Conservation (phyloP, 2,888 invertebrate genomes). For the Cyclophora punctaria region DNA sequence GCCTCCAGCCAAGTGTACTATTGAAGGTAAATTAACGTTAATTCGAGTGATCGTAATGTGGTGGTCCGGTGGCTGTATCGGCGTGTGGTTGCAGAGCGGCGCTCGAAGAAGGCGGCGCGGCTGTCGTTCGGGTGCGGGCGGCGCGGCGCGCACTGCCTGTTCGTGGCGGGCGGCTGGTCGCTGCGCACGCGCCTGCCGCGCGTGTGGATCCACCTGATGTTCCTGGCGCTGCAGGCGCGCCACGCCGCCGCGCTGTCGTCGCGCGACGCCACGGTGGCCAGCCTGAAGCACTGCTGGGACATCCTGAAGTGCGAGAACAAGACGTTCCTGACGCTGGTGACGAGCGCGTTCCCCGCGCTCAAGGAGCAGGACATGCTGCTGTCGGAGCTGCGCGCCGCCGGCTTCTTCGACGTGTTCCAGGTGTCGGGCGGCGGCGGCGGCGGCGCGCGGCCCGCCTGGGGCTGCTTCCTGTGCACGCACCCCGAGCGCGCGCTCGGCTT, state of each 20-base stretch:
- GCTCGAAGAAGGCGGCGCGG: slow-evolving; percentile 90
- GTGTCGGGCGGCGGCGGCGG: slow-evolving; percentile 59
- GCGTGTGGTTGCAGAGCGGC: slow-evolving; percentile 77
- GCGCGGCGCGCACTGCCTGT: slow-evolving; percentile 93
- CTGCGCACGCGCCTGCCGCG: slow-evolving; percentile 88
- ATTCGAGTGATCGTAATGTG: background rate
- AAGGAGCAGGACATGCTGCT: slow-evolving; percentile 93
- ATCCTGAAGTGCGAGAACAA: slow-evolving; percentile 93
- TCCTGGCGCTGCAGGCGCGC: slow-evolving; percentile 91
- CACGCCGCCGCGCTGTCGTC: slow-evolving; percentile 86
- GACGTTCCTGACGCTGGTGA: slow-evolving; percentile 91
- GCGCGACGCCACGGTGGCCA: slow-evolving; percentile 86
- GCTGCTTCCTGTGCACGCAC: slow-evolving; percentile 94
- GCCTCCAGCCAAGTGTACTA: slow-evolving; percentile 93
- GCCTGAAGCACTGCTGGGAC: slow-evolving; percentile 95
- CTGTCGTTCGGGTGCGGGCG: slow-evolving; percentile 92
- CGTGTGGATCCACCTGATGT: slow-evolving; percentile 97
- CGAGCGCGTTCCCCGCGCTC: slow-evolving; percentile 92
- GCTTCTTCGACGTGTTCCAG: slow-evolving; percentile 96
- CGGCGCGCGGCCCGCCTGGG: slow-evolving; percentile 77
- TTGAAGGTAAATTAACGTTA: slow-evolving; percentile 81
- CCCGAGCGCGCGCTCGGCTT: slow-evolving; percentile 92
- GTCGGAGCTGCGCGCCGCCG: slow-evolving; percentile 88
- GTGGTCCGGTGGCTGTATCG: background rate
- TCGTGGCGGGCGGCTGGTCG: slow-evolving; percentile 85